A percentile compares a stretch with the other conserved stretches of the same genome.
phyloP scores from a whole-genome alignment of 2,888 invertebrate species.

The Drosophila atripex region DNA sequence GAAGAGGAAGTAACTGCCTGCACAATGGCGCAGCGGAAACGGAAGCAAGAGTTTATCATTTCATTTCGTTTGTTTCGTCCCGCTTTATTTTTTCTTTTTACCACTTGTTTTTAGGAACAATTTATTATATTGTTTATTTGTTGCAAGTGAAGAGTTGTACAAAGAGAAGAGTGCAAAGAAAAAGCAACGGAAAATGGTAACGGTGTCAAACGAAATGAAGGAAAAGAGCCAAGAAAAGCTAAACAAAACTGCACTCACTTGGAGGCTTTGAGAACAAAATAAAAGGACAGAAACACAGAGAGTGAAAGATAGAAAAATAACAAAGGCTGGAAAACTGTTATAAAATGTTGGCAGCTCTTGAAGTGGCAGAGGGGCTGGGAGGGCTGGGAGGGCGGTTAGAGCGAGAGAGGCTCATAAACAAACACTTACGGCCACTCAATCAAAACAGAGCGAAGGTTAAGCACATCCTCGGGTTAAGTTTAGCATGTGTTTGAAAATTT shows the following conservation, averaged over 20 bases:
- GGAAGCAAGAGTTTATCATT: slow-evolving; percentile 72
- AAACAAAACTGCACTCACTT: slow-evolving; percentile 40
- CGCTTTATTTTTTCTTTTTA: slow-evolving; percentile 31
- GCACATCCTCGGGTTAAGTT: slow-evolving; percentile 76
- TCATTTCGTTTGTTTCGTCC: slow-evolving; percentile 31
- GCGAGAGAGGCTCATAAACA: slow-evolving; percentile 54
- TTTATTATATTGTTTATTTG: slow-evolving; percentile 33
- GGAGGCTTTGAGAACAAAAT: slow-evolving; percentile 23
- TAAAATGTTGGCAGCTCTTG: slow-evolving; percentile 32
- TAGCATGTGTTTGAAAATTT: slow-evolving; percentile 78
- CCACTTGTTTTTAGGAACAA: slow-evolving; percentile 31
- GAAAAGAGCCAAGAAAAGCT: slow-evolving; percentile 22
- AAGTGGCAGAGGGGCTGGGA: background rate
- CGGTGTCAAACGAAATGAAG: slow-evolving; percentile 47
- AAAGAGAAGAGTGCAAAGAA: slow-evolving; percentile 44
- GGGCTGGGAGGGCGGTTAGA: background rate
- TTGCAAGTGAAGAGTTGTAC: slow-evolving; percentile 37
- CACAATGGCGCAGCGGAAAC: slow-evolving; percentile 79
- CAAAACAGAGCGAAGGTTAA: slow-evolving; percentile 77
- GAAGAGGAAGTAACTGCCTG: slow-evolving; percentile 52
- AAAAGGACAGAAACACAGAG: slow-evolving; percentile 3
- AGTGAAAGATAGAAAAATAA: slow-evolving; percentile 13
- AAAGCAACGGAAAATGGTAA: slow-evolving; percentile 53
- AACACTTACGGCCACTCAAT: slow-evolving; percentile 75
- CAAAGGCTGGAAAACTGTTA: slow-evolving; percentile 8